phyloP scores from a whole-genome alignment of 37 sponge, comb jelly and placozoan genomes.

The Halichondria panicea region DNA sequence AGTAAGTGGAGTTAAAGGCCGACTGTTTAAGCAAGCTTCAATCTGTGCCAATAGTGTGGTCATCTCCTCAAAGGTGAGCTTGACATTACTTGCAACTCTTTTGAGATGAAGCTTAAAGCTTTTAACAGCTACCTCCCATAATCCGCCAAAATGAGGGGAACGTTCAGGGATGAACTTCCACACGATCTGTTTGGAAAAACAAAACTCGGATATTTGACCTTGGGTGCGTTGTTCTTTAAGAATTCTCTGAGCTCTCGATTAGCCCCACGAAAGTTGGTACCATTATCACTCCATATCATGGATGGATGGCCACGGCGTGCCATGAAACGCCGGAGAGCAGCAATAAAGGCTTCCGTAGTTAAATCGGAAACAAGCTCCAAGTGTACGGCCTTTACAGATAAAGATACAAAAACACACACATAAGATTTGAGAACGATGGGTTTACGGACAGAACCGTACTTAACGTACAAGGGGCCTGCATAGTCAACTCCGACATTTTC shows the following conservation, averaged over 20 bases:
- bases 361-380: conserved; percentile 10
- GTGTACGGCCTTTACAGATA: conserved; percentile 28
- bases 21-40: conserved; percentile 10
- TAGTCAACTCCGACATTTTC: conserved; percentile 33
- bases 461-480: conserved; percentile 23
- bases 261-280: conserved; percentile 28
- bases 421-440: conserved; percentile 2
- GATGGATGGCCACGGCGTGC: conserved; percentile 7
- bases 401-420: too few species aligned
- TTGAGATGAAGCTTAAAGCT: background rate
- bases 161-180: conserved; percentile 24
- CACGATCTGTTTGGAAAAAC: background rate
- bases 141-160: conserved; percentile 19
- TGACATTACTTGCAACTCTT: background rate
- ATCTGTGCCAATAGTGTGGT: conserved; percentile 10
- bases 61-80: conserved; percentile 16
- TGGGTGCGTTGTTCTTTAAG: background rate
- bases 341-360: conserved; percentile 8
- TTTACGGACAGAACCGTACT: conserved; percentile 21
- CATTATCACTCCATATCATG: conserved; percentile 29
- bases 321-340: conserved; percentile 3
- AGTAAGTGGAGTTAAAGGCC: conserved; percentile 1
- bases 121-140: conserved; percentile 23
- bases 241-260: background rate
- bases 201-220: conserved; percentile 1